Evolutionary conservation across 2,888 invertebrate genomes (phyloP), one percentile per base, ranked within the genome.

Genomic region (Melieria picta): DNA sequence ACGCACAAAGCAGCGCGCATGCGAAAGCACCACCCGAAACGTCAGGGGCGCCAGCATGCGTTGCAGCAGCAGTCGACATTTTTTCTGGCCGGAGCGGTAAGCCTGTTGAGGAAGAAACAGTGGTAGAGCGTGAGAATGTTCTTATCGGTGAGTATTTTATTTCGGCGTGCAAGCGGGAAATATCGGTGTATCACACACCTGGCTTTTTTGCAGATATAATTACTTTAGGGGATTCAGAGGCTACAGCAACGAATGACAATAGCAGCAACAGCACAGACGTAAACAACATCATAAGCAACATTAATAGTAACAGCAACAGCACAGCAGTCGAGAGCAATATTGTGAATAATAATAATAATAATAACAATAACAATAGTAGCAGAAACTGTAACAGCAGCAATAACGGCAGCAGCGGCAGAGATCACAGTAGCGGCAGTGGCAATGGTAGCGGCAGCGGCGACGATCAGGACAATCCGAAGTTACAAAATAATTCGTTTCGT

Each of bases 241-340:
- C 52, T 5, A n/a, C 60, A 67, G 52, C 52, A 52, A 45, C 43
- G 13, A 16, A 48, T 45, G 67, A 67, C 67, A 52, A 67, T 60
- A 67, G 60, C 67, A 67, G 45, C n/a, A 70, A 46, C 9, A 56
- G 48, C 55, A 46, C 30, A 16, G 63, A 63, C 7, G 10, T 78
- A 79, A 79, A 81, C 79, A 79, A 80, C 80, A 80, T 77, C 7
- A 13, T 78, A 79, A 79, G 80, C 79, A 79, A 80, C 80, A 80
- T 77, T 76, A 75, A 77, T 76, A 80, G 80, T 43, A 65, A 65
- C 58, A 69, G 62, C 13, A 16, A 57, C 42, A 67, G 47, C 62
- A 64, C 30, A 30, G 30, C 30, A 30, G 30, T 2, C 30, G 30
- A 30, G 30, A 30, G 30, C 30, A 30, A 30, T 30, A 30, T 30